Evolutionary conservation across 2,113 vertebrate species (phyloP), one percentile per base, ranked within the genome.

Genomic region (Mellivora capensis): DNA sequence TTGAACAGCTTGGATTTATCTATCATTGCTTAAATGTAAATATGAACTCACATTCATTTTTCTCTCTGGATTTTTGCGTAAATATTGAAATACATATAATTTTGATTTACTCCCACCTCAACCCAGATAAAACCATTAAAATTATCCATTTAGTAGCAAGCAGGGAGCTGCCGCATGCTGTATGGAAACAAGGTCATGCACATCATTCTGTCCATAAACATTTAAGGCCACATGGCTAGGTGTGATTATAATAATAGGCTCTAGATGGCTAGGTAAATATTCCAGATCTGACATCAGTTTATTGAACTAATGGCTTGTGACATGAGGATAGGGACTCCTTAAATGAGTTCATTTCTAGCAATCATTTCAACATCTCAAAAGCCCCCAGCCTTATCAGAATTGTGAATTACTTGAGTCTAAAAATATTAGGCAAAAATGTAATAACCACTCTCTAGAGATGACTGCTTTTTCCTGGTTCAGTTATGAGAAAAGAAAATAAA

Each of bases 401-500:
- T 88, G 94, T 95, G 97, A 97, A 97, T 98, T 98, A 95, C 64
- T 83, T 96, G 76, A 87, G 69, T 96, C 96, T 92, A 93, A 97
- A 98, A 96, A 96, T 98, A 97, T 97, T 97, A 93, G 79, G 82
- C 62, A 92, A 95, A 95, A 98, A 94, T 90, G 31, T 97, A 98
- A 98, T 97, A 98, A 97, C 87, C 18, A 90, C 76, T 94, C 72
- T 98, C 76, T 91, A 81, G 87, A 97, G 92, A 97, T 96, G 93
- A 96, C 64, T 97, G 94, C 52, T 59, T 97, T 90, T 96, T 97
- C 76, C 76, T 96, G 91, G 67, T 95, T 97, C 80, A n/a, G 52
- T 97, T 97, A 97, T 94, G 90, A 97, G 93, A 96, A 97, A 93
- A 97, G 74, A 96, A 97, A 97, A 98, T 76, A 97, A 98, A 98